Evolutionary conservation across 2,113 vertebrate genomes (phyloP), one percentile per base, ranked within the genome.

Genomic region (Ramphastos sulfuratus): DNA sequence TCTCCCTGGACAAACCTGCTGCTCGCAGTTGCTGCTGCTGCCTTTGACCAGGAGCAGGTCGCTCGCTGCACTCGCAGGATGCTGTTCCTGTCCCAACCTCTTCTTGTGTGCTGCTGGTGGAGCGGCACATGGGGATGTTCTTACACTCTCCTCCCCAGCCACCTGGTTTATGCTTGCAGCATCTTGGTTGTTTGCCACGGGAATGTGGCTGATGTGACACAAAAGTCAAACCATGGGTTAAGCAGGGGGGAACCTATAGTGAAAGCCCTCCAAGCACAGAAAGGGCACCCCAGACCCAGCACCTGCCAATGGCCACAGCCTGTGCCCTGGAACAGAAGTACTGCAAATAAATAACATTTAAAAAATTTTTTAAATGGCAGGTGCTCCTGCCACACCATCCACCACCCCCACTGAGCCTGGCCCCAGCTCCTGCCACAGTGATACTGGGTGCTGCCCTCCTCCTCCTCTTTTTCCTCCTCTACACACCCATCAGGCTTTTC

Each of bases 1-100:
- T 67, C 1, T 1, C 44, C 60, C 17, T 5, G 17, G 48, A 60
- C 64, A 8, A 31, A 14, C 20, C 3, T 15, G 8, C 71, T 14
- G 33, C 70, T 39, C 12, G 27, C 73, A 4, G 31, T 0, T 1
- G 12, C 31, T 20, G 69, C 54, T 6, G 82, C 58, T 3, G 71
- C 14, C 2, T 18, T 28, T 28, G 64, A 42, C 61, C 31, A 0
- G 10, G 10, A 25, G 3, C 13, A 2, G 7, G 0, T 1, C 27
- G 3, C 19, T 1, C 35, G 0, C 30, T 46, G 42, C 21, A 9
- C 28, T 31, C 8, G 39, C 1, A 13, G 39, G 23, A 7, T 24
- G 2, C 30, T 17, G 3, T 1, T 66, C 44, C 14, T 3, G 9
- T 7, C 71, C 7, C 91, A 21, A 83, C n/a, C 72, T 2, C 76